Percentiles rank a stretch among this genome's conserved stretches.
Evolutionary conservation across 2,888 invertebrate species (phyloP).

Genomic region (Eucriotettix oculatus): DNA sequence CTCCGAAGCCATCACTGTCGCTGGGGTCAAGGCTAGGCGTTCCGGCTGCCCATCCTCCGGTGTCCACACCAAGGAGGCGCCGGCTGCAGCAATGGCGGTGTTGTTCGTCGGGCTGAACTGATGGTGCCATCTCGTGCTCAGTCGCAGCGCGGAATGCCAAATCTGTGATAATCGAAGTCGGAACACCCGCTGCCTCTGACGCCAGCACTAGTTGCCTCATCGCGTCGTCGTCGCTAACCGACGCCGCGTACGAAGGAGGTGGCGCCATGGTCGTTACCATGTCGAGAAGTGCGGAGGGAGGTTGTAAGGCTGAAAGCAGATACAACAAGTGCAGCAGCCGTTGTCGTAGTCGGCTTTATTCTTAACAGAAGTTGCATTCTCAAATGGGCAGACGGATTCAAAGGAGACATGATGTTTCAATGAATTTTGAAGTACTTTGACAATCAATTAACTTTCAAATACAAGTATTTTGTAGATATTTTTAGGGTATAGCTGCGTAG

Average conservation of each 20-base stretch:
- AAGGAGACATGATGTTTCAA: too few relatives aligned
- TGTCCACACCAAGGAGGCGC: constrained; percentile 5
- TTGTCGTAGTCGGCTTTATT: too few relatives aligned
- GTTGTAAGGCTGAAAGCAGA: too few relatives aligned
- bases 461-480: too few relatives aligned
- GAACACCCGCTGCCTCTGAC: constrained; percentile 25
- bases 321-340: too few relatives aligned
- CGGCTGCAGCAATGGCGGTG: constrained; percentile 10
- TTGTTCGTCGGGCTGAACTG: constrained; percentile 4
- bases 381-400: too few relatives aligned
- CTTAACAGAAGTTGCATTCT: too few relatives aligned
- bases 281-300: too few relatives aligned
- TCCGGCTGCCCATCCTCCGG: constrained; percentile 18
- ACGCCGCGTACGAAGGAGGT: background rate
- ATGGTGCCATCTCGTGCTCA: constrained; percentile 28
- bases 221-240: constrained; percentile 16
- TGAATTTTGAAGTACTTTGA: too few relatives aligned
- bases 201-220: constrained; percentile 43
- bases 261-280: too few relatives aligned
- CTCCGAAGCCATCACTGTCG: constrained; percentile 40
- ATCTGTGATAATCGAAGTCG: background rate
- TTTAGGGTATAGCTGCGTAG: too few relatives aligned
- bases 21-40: constrained; percentile 32
- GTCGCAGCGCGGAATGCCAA: constrained; percentile 22
- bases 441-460: too few relatives aligned